A percentile compares a stretch with the other conserved stretches of the same genome.
phyloP scores from a whole-genome alignment of 2,113 vertebrate genomes.

The Bubalus kerabau region DNA sequence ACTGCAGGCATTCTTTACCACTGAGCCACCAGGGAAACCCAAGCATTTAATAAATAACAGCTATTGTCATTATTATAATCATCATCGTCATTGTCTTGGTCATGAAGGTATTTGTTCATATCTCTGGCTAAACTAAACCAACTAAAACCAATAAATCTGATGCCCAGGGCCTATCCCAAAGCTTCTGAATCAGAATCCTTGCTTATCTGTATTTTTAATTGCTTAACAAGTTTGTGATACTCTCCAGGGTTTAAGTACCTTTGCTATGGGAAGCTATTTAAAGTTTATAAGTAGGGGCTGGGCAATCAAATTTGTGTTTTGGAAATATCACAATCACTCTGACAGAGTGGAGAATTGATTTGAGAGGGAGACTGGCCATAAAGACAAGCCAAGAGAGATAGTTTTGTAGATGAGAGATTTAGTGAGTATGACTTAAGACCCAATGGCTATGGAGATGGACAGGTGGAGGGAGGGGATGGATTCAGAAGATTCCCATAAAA shows the following conservation, averaged over 20 bases:
- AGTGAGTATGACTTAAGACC: not conserved
- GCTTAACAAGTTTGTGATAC: not conserved
- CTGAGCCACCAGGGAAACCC: not conserved
- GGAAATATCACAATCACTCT: not conserved
- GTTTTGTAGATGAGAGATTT: not conserved
- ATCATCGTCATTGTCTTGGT: not conserved
- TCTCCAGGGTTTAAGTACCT: not conserved
- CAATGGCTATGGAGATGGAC: not conserved
- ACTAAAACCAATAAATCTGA: not conserved
- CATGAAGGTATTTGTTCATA: not conserved
- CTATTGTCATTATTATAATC: not conserved
- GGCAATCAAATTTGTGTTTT: not conserved
- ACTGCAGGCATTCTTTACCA: not conserved
- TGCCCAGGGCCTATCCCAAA: not conserved
- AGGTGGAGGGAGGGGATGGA: not conserved
- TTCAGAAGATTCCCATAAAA: not conserved
- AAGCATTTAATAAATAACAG: not conserved
- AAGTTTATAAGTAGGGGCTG: not conserved
- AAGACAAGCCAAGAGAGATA: not conserved
- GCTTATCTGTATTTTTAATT: constrained; percentile 20
- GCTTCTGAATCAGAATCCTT: not conserved
- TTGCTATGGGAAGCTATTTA: not conserved
- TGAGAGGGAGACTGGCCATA: not conserved
- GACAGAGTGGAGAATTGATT: not conserved
- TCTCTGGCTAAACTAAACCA: not conserved